Conservation (phyloP, 2,797 vertebrate species). For the Limosa lapponica region DNA sequence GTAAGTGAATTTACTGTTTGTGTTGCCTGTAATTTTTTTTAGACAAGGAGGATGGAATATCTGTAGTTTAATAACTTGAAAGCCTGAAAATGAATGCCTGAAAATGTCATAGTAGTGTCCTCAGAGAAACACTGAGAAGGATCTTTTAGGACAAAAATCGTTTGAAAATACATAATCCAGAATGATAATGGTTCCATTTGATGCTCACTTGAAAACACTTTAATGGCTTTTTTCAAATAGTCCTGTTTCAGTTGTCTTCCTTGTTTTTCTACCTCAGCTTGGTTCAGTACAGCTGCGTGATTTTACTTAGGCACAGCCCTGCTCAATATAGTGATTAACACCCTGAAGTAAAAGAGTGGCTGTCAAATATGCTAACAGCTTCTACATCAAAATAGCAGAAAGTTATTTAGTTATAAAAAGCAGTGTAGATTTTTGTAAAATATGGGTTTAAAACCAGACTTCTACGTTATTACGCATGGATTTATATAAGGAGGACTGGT, state of each 20-base stretch:
- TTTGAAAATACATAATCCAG: conserved; percentile 16
- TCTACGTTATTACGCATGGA: neutral
- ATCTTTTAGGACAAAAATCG: neutral
- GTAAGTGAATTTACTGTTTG: conserved; percentile 7
- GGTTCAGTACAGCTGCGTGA: neutral
- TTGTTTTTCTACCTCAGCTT: neutral
- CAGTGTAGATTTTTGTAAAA: neutral
- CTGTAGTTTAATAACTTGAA: conserved; percentile 41
- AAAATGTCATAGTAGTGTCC: neutral
- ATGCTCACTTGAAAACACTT: neutral
- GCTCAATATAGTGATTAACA: neutral
- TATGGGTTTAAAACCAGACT: neutral
- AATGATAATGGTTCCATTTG: conserved; percentile 9
- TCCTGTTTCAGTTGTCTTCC: neutral
- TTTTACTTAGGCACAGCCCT: neutral
- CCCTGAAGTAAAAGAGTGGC: neutral
- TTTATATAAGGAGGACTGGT: neutral
- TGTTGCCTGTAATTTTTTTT: neutral
- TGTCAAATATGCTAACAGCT: neutral
- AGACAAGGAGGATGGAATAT: neutral
- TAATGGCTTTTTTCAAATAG: neutral
- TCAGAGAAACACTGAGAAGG: neutral
- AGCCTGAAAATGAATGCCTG: conserved; percentile 44
- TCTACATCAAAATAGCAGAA: neutral
- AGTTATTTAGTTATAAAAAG: neutral